These are phyloP conservation scores for Sylvia atricapilla DNA, from an alignment of 2,113 vertebrate species.

Conservation along the genomic window DNA sequence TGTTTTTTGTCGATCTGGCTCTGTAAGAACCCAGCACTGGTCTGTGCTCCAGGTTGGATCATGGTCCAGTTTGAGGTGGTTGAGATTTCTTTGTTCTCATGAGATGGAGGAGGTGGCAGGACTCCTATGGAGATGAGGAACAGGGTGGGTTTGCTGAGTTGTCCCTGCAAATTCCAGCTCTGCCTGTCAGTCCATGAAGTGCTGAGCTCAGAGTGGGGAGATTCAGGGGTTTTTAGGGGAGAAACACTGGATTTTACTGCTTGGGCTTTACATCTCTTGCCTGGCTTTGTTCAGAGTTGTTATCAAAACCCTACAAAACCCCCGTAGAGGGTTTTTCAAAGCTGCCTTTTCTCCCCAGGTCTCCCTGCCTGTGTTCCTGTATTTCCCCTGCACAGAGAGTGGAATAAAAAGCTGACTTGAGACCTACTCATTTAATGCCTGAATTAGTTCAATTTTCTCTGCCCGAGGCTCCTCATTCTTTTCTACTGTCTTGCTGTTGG, in stretches of 20 bases:
- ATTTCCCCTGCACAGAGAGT: not conserved
- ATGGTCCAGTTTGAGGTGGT: rapidly evolving
- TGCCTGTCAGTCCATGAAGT: not conserved
- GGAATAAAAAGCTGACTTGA: slow-evolving; percentile 17
- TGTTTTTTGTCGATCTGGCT: rapidly evolving
- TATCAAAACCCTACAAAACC: not conserved
- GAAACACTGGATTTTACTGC: rapidly evolving
- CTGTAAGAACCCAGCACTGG: not conserved
- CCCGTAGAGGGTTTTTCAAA: not conserved
- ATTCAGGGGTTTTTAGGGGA: not conserved
- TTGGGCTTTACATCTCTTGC: not conserved
- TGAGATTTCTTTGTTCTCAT: rapidly evolving
- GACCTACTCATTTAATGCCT: slow-evolving; percentile 9
- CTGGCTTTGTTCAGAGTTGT: not conserved
- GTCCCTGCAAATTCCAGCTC: not conserved
- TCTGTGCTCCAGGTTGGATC: not conserved
- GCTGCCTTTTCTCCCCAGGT: not conserved
- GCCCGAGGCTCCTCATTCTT: not conserved
- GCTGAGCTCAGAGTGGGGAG: not conserved
- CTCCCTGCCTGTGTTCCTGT: not conserved
- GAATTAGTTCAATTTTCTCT: slow-evolving; percentile 13
- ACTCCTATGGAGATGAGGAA: not conserved
- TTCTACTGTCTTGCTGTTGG: not conserved
- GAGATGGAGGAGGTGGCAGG: not conserved
- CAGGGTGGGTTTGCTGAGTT: not conserved